Evolutionary conservation across 2,797 vertebrate species (phyloP), one percentile per base, ranked within the genome.

Genomic region (Argya squamiceps): DNA sequence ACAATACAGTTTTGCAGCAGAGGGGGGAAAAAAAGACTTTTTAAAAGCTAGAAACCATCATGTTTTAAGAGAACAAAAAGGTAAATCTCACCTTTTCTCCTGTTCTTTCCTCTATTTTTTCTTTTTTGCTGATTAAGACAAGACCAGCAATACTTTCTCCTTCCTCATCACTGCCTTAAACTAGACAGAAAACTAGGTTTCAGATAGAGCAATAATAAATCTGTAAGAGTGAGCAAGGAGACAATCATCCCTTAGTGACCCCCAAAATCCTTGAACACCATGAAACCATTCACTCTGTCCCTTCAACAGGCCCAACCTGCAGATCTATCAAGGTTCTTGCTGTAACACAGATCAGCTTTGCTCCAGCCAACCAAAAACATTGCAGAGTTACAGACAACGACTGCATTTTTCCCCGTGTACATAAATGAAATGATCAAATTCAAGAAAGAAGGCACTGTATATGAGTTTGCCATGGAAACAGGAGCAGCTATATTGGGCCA

Each of bases 21-120:
- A n/a, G 17, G 18, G 1, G 21, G 0, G 6, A 11, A 17, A 22
- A 56, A 22, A 10, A 2, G 1, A 29, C 18, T 46, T 41, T 5
- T 27, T 77, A 81, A 83, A 71, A 69, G 13, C 5, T 43, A 53
- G 50, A 93, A 65, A 75, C 3, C 24, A 76, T 18, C 29, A 34
- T 1, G 8, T 46, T 56, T 64, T 47, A 68, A 36, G 11, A 14
- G 29, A 80, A 58, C 10, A 69, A 84, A 92, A 82, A 41, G 34
- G 7, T 9, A 75, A 34, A 52, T 36, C 37, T 75, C 53, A 65
- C 14, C 10, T 62, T 71, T 37, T 10, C 43, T 62, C 11, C 36
- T 36, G 4, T n/a, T 70, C 20, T 60, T 59, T 74, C 29, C 20
- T 21, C 20, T 67, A 15, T n/a, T 88, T 88, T 60, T 52, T 84